Conservation (phyloP, 2,113 vertebrate species). For the Petroica traversi region DNA sequence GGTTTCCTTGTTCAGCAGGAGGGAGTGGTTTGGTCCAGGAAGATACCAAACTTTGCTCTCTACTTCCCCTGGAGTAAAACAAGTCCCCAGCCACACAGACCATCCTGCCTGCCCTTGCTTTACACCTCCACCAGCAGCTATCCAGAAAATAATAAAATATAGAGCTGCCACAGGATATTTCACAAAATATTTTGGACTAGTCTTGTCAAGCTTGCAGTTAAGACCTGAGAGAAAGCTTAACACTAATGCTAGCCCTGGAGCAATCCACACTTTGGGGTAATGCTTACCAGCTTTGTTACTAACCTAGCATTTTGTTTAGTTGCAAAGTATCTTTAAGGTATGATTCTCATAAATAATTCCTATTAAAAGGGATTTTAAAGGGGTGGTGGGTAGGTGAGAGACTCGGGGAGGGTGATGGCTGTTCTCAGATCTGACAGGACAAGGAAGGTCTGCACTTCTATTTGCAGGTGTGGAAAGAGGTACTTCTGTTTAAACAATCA, state of each 20-base stretch:
- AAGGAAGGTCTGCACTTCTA: neutral
- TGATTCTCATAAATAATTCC: neutral
- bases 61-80: neutral
- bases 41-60: neutral
- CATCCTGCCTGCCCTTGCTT: neutral
- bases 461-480: neutral
- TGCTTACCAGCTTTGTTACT: neutral
- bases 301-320: neutral
- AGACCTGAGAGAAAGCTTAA: neutral
- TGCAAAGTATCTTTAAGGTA: neutral
- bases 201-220: neutral
- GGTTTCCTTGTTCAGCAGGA: neutral
- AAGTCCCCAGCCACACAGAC: neutral
- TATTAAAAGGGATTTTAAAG: neutral
- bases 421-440: neutral
- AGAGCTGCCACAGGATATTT: neutral
- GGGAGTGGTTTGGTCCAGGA: neutral
- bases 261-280: neutral
- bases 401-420: fast-evolving
- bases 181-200: neutral
- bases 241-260: neutral
- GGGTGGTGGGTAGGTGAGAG: neutral
- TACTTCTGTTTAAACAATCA: neutral
- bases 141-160: neutral
- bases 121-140: neutral